A percentile compares a stretch with the other conserved stretches of the same genome.
These are phyloP conservation scores for Ceryle rudis DNA, from an alignment of 2,797 vertebrate species.

Conservation along the genomic window DNA sequence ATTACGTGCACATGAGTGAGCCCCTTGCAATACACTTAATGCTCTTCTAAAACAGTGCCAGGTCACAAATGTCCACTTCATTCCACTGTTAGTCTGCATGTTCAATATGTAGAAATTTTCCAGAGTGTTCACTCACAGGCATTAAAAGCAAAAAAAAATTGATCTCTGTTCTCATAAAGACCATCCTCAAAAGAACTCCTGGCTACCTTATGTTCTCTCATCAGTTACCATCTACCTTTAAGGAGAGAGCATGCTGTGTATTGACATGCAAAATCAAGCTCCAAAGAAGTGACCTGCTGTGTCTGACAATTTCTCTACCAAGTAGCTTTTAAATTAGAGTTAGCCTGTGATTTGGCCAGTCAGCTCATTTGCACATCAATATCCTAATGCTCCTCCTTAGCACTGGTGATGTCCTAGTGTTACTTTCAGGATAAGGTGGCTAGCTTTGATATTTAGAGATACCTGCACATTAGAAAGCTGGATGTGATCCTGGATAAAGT, in stretches of 20 bases:
- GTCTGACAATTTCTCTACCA: neutral
- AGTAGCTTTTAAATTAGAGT: constrained; percentile 44
- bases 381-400: neutral
- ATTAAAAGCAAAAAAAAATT: accelerated
- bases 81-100: neutral
- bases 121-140: neutral
- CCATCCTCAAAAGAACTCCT: neutral
- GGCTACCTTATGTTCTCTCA: neutral
- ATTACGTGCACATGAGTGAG: neutral
- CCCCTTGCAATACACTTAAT: neutral
- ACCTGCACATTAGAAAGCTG: constrained; percentile 36
- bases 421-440: constrained; percentile 21
- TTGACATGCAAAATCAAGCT: constrained; percentile 53
- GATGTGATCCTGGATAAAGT: neutral
- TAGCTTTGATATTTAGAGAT: constrained; percentile 58
- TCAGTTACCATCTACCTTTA: neutral
- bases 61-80: neutral
- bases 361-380: constrained; percentile 64
- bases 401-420: neutral
- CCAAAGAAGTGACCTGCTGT: constrained; percentile 36
- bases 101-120: neutral
- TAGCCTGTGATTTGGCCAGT: constrained; percentile 7
- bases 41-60: neutral
- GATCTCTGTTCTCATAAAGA: neutral
- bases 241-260: constrained; percentile 14